Base-by-base conservation (phyloP, 2,113 vertebrate genomes). In the Aphyosemion australe region DNA sequence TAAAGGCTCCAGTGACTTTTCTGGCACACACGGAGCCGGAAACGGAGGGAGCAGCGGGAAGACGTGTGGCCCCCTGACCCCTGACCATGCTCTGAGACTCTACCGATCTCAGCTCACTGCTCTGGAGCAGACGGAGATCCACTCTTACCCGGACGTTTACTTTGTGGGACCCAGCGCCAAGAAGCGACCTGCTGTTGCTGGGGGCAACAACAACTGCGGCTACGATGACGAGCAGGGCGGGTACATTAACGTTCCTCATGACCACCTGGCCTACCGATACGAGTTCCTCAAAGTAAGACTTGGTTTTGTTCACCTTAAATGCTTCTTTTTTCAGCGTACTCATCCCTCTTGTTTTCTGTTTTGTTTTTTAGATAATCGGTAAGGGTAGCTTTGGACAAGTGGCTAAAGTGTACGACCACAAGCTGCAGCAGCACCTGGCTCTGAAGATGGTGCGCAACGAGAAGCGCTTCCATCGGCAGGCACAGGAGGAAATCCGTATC, bases 381-480 rank as follows among this genome's bases (percentile, higher is more conserved):
- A 99, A 98, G 81, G 97, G 97, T 26, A 99, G 97, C 77, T 99
- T 99, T 48, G 97, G 97, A 10, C 97, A 99, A 73, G 97, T 99
- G 34, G 96, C 97, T 2, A 98, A 97, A 78, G 96, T 97, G 13
- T 99, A 98, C 0, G 97, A 99, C 77, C 97, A 99, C 85, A 99
- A 97, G 78, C 90, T 94, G 34, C 95, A 96, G 69, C 96, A 97
- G 53, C 97, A 98, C 53, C 91, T 99, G 63, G 97, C 97, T 57
- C 87, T 99, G 14, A 99, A 99, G 86, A 96, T 99, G 94, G 97
- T 99, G 47, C 96, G 97, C 50, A 99, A 98, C 0, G 97, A 99
- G 62, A 99, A 99, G 89, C 93, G 97, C 4, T 99, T 99, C 85
- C 97, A 98, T 47, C 94, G 96, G 15, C 97, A 99, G 70, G 97